A percentile compares a stretch with the other conserved stretches of the same genome.
Evolutionary conservation across 1,140 invertebrate species (phyloP).

Genomic region (Drosophila malerkotliana): DNA sequence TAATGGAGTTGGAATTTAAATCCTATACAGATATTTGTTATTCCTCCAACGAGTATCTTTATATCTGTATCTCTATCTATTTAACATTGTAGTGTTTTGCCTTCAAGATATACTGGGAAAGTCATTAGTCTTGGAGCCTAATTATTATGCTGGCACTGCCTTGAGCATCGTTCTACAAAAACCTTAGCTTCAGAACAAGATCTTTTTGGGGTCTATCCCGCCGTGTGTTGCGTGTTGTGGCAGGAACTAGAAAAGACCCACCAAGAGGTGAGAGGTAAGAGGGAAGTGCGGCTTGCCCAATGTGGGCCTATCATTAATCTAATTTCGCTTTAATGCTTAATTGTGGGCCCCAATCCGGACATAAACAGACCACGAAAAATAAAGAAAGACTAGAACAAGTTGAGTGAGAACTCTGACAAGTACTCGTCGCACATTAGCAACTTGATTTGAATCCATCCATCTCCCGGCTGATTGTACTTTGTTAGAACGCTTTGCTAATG

Average conservation of each 20-base stretch:
- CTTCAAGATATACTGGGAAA: conserved; percentile 34
- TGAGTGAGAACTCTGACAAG: conserved; percentile 34
- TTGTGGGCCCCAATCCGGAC: conserved; percentile 29
- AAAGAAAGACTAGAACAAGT: conserved; percentile 10
- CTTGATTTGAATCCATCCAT: conserved; percentile 37
- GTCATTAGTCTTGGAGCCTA: conserved; percentile 71
- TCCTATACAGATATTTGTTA: conserved; percentile 4
- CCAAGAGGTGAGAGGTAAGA: background rate
- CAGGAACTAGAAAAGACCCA: conserved; percentile 31
- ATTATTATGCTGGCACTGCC: conserved; percentile 55
- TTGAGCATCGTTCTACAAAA: conserved; percentile 58
- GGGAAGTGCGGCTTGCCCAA: conserved; percentile 35
- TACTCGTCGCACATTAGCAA: conserved; percentile 56
- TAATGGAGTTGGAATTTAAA: no score
- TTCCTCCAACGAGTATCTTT: background rate
- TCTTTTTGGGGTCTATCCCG: conserved; percentile 40
- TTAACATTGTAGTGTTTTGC: conserved; percentile 55
- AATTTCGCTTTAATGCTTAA: conserved; percentile 73
- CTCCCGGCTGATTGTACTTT: conserved; percentile 23
- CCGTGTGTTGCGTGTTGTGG: conserved; percentile 46
- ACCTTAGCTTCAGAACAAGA: conserved; percentile 43
- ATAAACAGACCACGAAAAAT: background rate
- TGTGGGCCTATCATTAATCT: conserved; percentile 78
- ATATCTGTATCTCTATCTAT: conserved; percentile 17
- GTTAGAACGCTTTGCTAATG: conserved; percentile 53